Base-by-base conservation (phyloP, 2,113 vertebrate genomes). In the Symphodus melops region DNA sequence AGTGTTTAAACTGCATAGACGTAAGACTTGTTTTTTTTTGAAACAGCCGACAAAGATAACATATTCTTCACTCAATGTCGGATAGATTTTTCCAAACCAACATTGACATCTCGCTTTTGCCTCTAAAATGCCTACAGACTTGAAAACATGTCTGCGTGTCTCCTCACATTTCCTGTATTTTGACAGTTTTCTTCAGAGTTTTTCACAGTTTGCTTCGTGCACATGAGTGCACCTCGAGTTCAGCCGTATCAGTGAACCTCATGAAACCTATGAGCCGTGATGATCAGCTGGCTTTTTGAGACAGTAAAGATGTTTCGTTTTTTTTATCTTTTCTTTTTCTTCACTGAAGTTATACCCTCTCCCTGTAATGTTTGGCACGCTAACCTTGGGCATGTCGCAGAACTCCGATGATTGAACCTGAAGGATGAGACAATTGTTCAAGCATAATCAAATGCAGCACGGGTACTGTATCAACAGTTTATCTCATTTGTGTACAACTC, bases 141-240 rank as follows among this genome's bases (percentile, higher is more conserved):
- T 28, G 59, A 62, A 64, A 66, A 60, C 48, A 65, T 33, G 42
- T 14, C 48, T n/a, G 16, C 3, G 5, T n/a, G 73, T 77, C 62
- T 83, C 58, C 68, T 68, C 33, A 49, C 62, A 69, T 84, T 82
- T 77, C 16, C 14, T 62, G 5, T 75, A 82, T 82, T 85, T 78
- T 80, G 72, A 83, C 74, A 78, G 72, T 62, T 65, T 6, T 5
- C 48, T 57, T 20, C 69, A 73, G 63, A 72, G 25, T 49, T 78
- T 57, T 61, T 65, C 62, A 42, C 44, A 54, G 68, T 59, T 79
- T 70, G 44, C 53, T 72, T 57, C 57, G 58, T 81, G 68, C 73
- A 75, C 78, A 76, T 68, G 73, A 82, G 68, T 84, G 73, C 70
- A 70, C 48, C 76, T 80, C 78, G 83, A 75, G 56, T 67, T 63